phyloP scores from a whole-genome alignment of 2,113 vertebrate genomes.

The Trogon surrucura region DNA sequence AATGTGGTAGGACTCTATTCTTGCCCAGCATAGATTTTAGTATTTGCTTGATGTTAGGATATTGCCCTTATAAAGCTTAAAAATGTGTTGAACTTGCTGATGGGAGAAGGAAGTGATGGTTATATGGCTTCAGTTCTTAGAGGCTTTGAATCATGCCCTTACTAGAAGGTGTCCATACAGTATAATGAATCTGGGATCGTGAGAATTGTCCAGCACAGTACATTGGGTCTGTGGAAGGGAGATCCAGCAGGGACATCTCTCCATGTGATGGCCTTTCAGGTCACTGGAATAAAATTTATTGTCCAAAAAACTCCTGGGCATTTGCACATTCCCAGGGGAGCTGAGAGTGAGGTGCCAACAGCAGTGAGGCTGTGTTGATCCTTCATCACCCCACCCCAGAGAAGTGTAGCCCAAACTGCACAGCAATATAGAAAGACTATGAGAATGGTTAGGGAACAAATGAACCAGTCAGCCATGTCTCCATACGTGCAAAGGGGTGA shows the following conservation, averaged over 20 bases:
- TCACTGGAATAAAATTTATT: not conserved
- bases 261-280: not conserved
- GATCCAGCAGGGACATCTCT: not conserved
- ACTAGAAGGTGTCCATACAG: not conserved
- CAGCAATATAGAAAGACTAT: not conserved
- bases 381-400: not conserved
- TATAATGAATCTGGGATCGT: not conserved
- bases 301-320: not conserved
- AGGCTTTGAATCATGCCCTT: not conserved
- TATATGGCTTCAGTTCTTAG: not conserved
- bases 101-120: not conserved
- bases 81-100: not conserved
- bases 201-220: not conserved
- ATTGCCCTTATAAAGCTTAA: not conserved
- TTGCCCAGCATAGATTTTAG: not conserved
- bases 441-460: not conserved
- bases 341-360: not conserved
- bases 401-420: not conserved
- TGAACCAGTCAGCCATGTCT: not conserved
- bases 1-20: not conserved
- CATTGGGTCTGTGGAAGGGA: not conserved
- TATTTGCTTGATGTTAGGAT: not conserved
- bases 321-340: not conserved
- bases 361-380: not conserved
- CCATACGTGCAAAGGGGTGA: rapidly evolving